A percentile compares a stretch with the other conserved stretches of the same genome.
These are phyloP conservation scores for Dryomyza anilis DNA, from an alignment of 2,888 invertebrate genomes.

Conservation along the genomic window DNA sequence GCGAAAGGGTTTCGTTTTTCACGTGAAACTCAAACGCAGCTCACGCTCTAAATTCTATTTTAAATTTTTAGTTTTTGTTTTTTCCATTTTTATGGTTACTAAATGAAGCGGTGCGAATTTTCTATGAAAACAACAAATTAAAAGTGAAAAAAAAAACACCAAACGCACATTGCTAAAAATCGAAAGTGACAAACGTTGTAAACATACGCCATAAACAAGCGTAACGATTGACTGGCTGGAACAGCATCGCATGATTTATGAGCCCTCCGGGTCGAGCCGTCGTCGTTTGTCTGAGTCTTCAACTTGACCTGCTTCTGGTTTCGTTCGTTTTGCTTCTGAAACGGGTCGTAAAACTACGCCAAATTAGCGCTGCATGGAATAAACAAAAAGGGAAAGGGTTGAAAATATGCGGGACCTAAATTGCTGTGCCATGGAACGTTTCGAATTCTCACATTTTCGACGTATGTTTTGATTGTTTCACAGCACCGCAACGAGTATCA, in stretches of 20 bases:
- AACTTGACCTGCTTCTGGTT: not conserved
- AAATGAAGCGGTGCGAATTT: not conserved
- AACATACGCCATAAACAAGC: not conserved
- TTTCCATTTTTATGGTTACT: too few relatives aligned
- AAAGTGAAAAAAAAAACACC: constrained; percentile 8
- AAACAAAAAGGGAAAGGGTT: too few relatives aligned
- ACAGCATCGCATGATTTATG: not conserved
- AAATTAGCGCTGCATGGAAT: too few relatives aligned
- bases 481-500: constrained; percentile 1
- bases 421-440: too few relatives aligned
- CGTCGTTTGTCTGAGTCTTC: not conserved
- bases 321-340: not conserved
- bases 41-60: not conserved
- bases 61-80: too few relatives aligned
- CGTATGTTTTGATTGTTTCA: constrained; percentile 5
- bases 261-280: too few relatives aligned
- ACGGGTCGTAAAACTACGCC: too few relatives aligned
- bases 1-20: constrained; percentile 5
- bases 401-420: too few relatives aligned
- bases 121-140: not conserved
- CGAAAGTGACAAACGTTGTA: constrained; percentile 10
- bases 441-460: too few relatives aligned
- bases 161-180: not conserved
- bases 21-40: constrained; percentile 3
- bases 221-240: not conserved